Percentiles rank a stretch among this genome's conserved stretches.
phyloP scores from a whole-genome alignment of 2,113 vertebrate genomes.

The Capra hircus region DNA sequence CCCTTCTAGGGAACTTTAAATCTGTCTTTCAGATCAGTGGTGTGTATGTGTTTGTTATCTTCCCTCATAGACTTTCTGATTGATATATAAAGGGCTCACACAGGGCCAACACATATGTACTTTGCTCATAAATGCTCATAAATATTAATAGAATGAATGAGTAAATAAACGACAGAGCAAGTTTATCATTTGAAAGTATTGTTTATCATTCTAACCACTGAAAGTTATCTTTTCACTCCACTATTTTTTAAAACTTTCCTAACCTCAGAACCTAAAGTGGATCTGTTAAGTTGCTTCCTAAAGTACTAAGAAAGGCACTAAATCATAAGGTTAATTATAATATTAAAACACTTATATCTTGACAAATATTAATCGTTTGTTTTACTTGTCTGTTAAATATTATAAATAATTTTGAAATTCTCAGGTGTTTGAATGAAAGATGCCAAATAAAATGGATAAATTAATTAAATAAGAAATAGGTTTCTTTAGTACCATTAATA shows the following conservation, averaged over 20 bases:
- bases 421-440: constrained; percentile 16
- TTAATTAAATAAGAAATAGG: neutral
- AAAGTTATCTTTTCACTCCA: neutral
- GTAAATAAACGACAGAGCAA: neutral
- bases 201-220: neutral
- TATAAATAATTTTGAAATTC: constrained; percentile 24
- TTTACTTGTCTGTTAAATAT: neutral
- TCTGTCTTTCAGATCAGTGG: neutral
- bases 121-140: neutral
- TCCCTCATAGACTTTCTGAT: neutral
- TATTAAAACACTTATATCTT: neutral
- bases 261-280: neutral
- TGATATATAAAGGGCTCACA: neutral
- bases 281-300: constrained; percentile 17
- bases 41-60: neutral
- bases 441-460: neutral
- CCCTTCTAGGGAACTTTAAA: neutral
- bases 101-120: neutral
- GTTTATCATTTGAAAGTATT: constrained; percentile 20
- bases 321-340: neutral
- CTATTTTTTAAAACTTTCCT: neutral
- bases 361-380: neutral
- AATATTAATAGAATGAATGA: neutral
- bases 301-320: neutral
- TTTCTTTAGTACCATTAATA: neutral